Evolutionary conservation across 2,113 vertebrate species (phyloP).

Genomic region (Nothocercus nigrocapillus): DNA sequence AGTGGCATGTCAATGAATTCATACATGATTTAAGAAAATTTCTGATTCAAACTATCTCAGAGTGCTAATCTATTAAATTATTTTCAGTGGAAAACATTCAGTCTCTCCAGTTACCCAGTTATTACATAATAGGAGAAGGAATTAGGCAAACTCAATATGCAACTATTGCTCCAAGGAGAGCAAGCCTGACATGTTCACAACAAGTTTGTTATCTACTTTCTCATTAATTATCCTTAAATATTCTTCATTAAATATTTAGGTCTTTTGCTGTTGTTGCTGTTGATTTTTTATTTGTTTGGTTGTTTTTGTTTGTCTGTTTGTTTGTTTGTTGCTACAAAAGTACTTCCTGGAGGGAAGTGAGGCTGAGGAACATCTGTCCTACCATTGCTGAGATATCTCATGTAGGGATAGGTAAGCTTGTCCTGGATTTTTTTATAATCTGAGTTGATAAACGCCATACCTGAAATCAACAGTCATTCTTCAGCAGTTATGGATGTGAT

Average conservation of each 20-base stretch:
- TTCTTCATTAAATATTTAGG: neutral
- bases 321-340: neutral
- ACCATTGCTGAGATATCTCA: neutral
- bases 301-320: too few species aligned
- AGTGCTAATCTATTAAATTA: neutral
- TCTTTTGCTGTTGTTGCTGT: neutral
- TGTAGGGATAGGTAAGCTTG: neutral
- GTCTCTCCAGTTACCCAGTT: neutral
- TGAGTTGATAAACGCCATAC: neutral
- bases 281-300: too few species aligned
- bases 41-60: neutral
- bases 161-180: neutral
- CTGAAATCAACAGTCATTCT: neutral
- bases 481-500: neutral
- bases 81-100: neutral
- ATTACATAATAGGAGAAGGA: neutral
- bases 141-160: neutral
- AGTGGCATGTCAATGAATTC: neutral
- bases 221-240: neutral
- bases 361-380: neutral
- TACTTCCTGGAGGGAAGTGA: neutral
- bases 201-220: neutral
- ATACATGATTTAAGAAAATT: neutral
- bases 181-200: neutral
- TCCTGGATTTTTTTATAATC: neutral